These are phyloP conservation scores for Spea hammondii DNA, from an alignment of 2,797 vertebrate genomes.

Conservation along the genomic window DNA sequence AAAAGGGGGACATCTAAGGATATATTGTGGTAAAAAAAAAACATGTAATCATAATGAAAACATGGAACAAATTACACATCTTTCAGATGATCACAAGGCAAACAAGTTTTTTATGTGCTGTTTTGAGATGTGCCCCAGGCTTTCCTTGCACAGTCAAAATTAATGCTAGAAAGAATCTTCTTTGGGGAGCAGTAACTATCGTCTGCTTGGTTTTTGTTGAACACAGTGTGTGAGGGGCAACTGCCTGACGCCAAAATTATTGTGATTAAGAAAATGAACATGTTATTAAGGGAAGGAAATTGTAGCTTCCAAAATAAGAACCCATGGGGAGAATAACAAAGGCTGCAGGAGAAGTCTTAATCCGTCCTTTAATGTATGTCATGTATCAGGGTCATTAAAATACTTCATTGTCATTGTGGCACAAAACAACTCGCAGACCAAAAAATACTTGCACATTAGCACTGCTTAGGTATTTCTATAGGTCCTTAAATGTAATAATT, in stretches of 20 bases:
- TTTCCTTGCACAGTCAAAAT: constrained; percentile 32
- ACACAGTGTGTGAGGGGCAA: constrained; percentile 36
- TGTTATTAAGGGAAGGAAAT: constrained; percentile 58
- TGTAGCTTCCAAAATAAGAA: constrained; percentile 61
- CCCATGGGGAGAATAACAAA: constrained; percentile 35
- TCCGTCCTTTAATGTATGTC: constrained; percentile 38
- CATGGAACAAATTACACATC: constrained; percentile 24
- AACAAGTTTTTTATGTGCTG: constrained; percentile 20
- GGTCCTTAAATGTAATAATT: no score
- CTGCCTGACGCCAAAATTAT: constrained; percentile 39
- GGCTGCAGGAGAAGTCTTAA: constrained; percentile 29
- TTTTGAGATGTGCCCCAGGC: constrained; percentile 30
- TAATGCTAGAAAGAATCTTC: constrained; percentile 1
- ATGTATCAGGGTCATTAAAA: constrained; percentile 34
- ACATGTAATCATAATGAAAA: constrained; percentile 29
- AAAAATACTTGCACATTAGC: constrained; percentile 11
- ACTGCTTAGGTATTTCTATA: not conserved
- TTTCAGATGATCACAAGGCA: constrained; percentile 34
- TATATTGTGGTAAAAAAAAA: constrained; percentile 18
- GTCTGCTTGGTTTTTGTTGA: constrained; percentile 11
- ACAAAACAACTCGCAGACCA: not conserved
- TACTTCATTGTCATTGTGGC: constrained; percentile 31
- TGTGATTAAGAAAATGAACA: constrained; percentile 65
- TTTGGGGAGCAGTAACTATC: not conserved
- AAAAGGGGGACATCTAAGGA: not conserved